Conservation (phyloP, 2,113 vertebrate species). For the Corapipo altera region DNA sequence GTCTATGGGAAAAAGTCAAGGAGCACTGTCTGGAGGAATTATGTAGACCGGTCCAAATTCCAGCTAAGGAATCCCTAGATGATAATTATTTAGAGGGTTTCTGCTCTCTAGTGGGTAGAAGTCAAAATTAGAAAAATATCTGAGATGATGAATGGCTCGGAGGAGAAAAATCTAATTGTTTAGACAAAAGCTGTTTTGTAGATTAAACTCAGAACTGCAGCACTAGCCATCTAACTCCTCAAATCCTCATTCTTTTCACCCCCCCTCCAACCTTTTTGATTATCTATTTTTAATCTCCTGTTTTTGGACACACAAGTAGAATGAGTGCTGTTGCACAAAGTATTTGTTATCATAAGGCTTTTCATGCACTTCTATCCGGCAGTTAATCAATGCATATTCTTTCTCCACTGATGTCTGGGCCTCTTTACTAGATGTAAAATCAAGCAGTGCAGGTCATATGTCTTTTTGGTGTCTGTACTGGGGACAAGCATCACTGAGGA, state of each 20-base stretch:
- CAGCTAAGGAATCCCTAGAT: slow-evolving; percentile 63
- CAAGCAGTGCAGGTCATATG: background rate
- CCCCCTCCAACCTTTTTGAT: background rate
- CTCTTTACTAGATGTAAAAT: background rate
- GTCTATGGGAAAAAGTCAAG: slow-evolving; percentile 74
- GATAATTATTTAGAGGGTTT: slow-evolving; percentile 53
- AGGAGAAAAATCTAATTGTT: slow-evolving; percentile 16
- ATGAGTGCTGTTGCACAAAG: background rate
- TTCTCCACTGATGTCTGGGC: background rate
- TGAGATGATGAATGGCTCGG: slow-evolving; percentile 9
- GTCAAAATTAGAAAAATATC: slow-evolving; percentile 33
- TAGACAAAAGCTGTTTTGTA: background rate
- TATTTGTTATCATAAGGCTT: background rate
- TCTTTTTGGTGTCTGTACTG: background rate
- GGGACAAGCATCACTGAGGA: background rate
- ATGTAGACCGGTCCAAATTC: slow-evolving; percentile 62
- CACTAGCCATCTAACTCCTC: background rate
- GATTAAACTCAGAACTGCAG: background rate
- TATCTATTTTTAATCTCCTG: background rate
- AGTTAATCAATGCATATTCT: background rate
- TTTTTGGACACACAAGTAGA: background rate
- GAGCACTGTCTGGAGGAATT: slow-evolving; percentile 59
- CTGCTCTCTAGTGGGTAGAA: slow-evolving; percentile 11
- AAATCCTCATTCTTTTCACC: background rate
- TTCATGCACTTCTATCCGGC: background rate